These are phyloP conservation scores for Coilia nasus DNA, from an alignment of 2,797 vertebrate species.

Conservation along the genomic window DNA sequence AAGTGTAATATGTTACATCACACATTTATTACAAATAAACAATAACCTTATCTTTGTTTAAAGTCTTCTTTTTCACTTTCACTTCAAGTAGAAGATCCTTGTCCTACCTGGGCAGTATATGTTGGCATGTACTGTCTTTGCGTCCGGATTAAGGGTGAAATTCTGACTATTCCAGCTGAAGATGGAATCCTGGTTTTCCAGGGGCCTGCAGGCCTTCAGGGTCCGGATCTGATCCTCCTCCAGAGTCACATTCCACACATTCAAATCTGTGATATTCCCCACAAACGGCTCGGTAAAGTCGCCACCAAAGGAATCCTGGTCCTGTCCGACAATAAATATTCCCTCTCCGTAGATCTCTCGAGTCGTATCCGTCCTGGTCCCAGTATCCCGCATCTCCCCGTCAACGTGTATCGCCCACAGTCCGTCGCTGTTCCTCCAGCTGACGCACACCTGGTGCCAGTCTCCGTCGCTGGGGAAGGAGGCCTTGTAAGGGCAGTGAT, in stretches of 20 bases:
- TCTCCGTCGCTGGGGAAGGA: slow-evolving; percentile 75
- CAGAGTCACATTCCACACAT: slow-evolving; percentile 78
- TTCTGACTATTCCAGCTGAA: slow-evolving; percentile 74
- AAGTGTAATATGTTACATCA: background rate
- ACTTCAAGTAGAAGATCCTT: background rate
- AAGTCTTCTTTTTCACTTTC: background rate
- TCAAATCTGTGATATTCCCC: slow-evolving; percentile 86
- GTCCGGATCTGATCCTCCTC: slow-evolving; percentile 67
- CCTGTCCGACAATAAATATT: slow-evolving; percentile 88
- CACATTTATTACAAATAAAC: background rate
- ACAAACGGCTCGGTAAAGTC: slow-evolving; percentile 90
- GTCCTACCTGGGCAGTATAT: slow-evolving; percentile 77
- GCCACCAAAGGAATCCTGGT: slow-evolving; percentile 89
- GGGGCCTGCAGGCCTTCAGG: slow-evolving; percentile 68
- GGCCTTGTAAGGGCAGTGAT: slow-evolving; percentile 82
- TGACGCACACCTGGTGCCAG: slow-evolving; percentile 89
- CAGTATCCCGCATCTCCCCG: slow-evolving; percentile 70
- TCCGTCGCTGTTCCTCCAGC: slow-evolving; percentile 74
- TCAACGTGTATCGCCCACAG: slow-evolving; percentile 84
- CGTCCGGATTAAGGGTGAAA: slow-evolving; percentile 66
- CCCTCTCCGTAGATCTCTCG: slow-evolving; percentile 77
- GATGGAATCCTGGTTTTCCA: slow-evolving; percentile 59
- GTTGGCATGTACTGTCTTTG: slow-evolving; percentile 62
- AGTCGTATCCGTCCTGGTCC: slow-evolving; percentile 59
- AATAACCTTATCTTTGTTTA: background rate